Conservation (phyloP, 2,113 vertebrate species). For the Apus apus region DNA sequence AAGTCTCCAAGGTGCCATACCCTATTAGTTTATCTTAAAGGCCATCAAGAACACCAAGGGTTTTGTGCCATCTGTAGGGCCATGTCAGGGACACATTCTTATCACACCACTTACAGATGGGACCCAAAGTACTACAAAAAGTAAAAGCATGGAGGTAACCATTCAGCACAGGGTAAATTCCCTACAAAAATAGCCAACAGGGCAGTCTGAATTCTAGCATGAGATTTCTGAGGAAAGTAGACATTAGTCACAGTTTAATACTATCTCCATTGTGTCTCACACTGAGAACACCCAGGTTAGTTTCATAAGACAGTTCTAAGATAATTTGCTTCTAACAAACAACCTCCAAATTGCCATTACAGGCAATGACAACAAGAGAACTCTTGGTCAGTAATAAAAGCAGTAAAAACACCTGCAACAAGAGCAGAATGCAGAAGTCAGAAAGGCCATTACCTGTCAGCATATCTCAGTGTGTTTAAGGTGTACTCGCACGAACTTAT, state of each 20-base stretch:
- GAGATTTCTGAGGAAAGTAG: not conserved
- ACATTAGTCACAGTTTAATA: not conserved
- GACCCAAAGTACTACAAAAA: not conserved
- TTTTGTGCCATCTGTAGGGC: not conserved
- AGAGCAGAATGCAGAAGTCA: not conserved
- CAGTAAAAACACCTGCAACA: not conserved
- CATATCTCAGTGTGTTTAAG: constrained; percentile 94
- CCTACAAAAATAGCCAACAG: not conserved
- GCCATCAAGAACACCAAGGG: not conserved
- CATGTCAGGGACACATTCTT: not conserved
- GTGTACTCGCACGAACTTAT: constrained; percentile 95
- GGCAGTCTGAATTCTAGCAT: not conserved
- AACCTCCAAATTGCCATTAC: not conserved
- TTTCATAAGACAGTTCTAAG: not conserved
- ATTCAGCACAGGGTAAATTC: not conserved
- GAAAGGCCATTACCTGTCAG: constrained; percentile 87
- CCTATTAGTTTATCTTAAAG: not conserved
- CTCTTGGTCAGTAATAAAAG: not conserved
- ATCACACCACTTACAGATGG: not conserved
- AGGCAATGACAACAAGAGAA: not conserved
- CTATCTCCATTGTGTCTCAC: not conserved
- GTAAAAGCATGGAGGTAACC: not conserved
- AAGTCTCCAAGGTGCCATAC: not conserved
- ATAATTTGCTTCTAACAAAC: not conserved
- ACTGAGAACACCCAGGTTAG: not conserved